Percentiles rank a stretch among this genome's conserved stretches.
phyloP scores from a whole-genome alignment of 2,888 invertebrate genomes.

The Drosophila paramelanica region DNA sequence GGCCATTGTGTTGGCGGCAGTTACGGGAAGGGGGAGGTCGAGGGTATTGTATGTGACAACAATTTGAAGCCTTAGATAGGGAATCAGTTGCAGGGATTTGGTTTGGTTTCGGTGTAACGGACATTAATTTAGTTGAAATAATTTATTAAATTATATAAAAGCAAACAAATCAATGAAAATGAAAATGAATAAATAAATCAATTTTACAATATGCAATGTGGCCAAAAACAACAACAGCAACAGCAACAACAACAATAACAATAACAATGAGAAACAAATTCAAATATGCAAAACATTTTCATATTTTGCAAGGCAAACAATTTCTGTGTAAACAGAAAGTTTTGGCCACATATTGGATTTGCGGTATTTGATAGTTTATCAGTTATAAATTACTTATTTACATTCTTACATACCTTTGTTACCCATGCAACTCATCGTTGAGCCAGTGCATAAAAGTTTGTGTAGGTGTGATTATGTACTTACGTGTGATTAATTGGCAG shows the following conservation, averaged over 20 bases:
- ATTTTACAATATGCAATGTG: conserved; percentile 63
- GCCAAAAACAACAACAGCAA: conserved; percentile 32
- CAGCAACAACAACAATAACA: too few species aligned
- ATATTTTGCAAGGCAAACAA: conserved; percentile 56
- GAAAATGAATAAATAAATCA: conserved; percentile 72
- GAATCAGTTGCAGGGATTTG: conserved; percentile 31
- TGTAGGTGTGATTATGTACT: background rate
- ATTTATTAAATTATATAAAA: conserved; percentile 71
- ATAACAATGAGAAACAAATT: conserved; percentile 41
- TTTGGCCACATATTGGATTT: conserved; percentile 56
- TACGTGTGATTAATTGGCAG: conserved; percentile 33
- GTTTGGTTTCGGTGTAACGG: conserved; percentile 16
- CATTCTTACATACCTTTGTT: background rate
- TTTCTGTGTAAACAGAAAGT: conserved; percentile 50
- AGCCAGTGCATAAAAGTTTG: background rate
- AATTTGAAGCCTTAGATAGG: conserved; percentile 11
- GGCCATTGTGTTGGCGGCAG: background rate
- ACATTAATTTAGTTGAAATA: conserved; percentile 74
- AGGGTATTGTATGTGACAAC: background rate
- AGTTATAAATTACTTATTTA: conserved; percentile 53
- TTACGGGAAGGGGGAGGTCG: background rate
- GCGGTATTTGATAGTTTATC: conserved; percentile 62
- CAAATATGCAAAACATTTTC: conserved; percentile 60
- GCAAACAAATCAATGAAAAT: conserved; percentile 59
- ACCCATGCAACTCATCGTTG: background rate